Base-by-base conservation (phyloP, 2,797 vertebrate genomes). In the Mus spretus region DNA sequence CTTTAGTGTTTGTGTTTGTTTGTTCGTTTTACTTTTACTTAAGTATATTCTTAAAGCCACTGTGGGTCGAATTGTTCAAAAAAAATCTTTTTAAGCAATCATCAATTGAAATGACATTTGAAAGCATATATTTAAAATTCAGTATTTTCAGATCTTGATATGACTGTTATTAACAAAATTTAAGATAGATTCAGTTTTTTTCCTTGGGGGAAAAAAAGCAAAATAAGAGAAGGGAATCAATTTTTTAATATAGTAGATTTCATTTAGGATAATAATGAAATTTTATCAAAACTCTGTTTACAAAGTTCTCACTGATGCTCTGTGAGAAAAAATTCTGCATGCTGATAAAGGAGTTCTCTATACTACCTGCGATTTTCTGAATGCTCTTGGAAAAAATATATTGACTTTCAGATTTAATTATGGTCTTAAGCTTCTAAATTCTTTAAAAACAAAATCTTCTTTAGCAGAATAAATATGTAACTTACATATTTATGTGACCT, bases 371-470 rank as follows among this genome's bases (percentile, higher is more conserved):
- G 90, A 31, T 96, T 98, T 94, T 96, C 94, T 96, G 55, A 98
- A 97, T 96, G 91, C 57, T 70, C 19, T 74, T 75, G 88, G 40
- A 34, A 77, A 96, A 95, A 50, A 40, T n/a, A 47, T 84, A 95
- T 95, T 91, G 78, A 96, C 96, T 96, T 84, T 82, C n/a, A 94
- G 87, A 4, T 9, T 93, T 95, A 61, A 28, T 65, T 96, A 87
- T 93, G 87, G 55, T 84, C 97, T 97, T 77, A 96, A 96, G 95
- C 57, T 77, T 59, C 94, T 97, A 96, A 96, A 96, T 28, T 96
- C 63, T 75, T 93, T 92, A 34, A 70, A 74, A 93, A 85, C 80
- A 95, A 55, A 61, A 70, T 96, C 96, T 97, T 94, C 91, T 95
- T 83, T 96, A 95, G 95, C 92, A 97, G 89, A 96, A 97, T 82